phyloP scores from a whole-genome alignment of 1,140 invertebrate genomes.

The Megalopta genalis region DNA sequence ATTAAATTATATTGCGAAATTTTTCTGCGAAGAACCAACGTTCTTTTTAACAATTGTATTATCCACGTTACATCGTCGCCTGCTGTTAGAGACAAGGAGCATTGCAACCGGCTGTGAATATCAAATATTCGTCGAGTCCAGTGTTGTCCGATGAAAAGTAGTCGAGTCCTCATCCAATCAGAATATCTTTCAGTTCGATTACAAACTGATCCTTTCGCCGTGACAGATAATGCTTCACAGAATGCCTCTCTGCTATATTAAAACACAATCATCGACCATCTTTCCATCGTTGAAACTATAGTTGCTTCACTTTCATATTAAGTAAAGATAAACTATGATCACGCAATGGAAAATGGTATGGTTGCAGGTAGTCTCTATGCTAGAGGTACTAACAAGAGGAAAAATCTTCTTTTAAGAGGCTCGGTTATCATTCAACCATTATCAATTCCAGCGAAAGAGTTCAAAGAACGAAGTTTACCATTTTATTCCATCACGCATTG shows the following conservation, averaged over 20 bases:
- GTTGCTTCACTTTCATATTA: too few species aligned
- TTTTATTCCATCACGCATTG: neutral
- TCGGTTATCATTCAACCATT: neutral
- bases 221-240: neutral
- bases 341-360: neutral
- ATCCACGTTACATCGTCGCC: neutral
- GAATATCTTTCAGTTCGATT: neutral
- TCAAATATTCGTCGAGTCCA: conserved; percentile 16
- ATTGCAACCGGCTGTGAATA: conserved; percentile 38
- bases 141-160: conserved; percentile 19
- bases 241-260: too few species aligned
- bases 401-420: neutral
- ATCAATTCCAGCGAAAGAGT: neutral
- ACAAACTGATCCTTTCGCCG: neutral
- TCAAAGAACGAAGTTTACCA: neutral
- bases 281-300: neutral
- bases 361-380: neutral
- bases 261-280: neutral
- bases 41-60: neutral
- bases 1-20: conserved; percentile 18
- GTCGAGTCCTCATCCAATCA: conserved; percentile 23
- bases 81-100: conserved; percentile 1
- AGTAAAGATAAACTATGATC: too few species aligned
- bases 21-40: neutral
- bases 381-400: neutral